Evolutionary conservation across 2,888 invertebrate species (phyloP).

Genomic region (Gisinianus flammeolus): DNA sequence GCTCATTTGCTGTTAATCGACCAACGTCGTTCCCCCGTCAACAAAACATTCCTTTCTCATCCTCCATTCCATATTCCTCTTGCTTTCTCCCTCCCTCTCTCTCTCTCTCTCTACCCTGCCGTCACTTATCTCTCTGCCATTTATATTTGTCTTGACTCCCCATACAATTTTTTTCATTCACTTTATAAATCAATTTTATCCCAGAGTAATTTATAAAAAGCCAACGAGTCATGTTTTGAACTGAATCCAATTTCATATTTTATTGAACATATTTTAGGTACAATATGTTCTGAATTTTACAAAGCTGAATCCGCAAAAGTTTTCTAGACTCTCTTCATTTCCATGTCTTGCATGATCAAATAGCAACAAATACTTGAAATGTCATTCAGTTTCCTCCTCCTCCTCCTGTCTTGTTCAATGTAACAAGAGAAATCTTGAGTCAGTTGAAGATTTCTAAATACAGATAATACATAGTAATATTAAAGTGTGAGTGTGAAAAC

Average conservation of each 20-base stretch:
- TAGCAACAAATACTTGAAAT: neutral
- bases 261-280: too few relatives aligned
- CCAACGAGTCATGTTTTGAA: too few relatives aligned
- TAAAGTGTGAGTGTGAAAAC: neutral
- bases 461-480: neutral
- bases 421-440: neutral
- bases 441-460: neutral
- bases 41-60: slow-evolving; percentile 17
- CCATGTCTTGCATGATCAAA: neutral
- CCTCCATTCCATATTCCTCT: neutral
- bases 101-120: neutral
- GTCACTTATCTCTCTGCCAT: neutral
- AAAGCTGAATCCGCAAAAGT: too few relatives aligned
- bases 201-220: too few relatives aligned
- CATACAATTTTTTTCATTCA: neutral
- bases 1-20: slow-evolving; percentile 37
- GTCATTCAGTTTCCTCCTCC: too few relatives aligned
- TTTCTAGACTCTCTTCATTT: too few relatives aligned
- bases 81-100: neutral
- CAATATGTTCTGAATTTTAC: too few relatives aligned
- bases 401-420: too few relatives aligned
- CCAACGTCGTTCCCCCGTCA: slow-evolving; percentile 13
- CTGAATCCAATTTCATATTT: too few relatives aligned
- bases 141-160: neutral
- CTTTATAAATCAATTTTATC: neutral